These are phyloP conservation scores for Oxycera nigricornis DNA, from an alignment of 2,888 invertebrate genomes.

Conservation along the genomic window DNA sequence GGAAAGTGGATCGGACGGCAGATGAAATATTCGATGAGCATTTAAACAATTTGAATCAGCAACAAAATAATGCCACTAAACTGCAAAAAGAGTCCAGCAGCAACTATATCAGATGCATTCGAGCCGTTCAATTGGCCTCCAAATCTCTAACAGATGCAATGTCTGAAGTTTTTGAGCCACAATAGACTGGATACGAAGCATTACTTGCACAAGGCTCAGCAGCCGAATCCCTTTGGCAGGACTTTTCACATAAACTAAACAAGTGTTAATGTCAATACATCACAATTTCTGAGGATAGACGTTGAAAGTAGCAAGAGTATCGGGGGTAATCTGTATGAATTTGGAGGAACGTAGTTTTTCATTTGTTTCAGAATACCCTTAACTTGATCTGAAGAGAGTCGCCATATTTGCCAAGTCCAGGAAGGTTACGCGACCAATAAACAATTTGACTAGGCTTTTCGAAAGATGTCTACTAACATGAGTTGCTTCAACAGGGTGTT, in stretches of 20 bases:
- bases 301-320: too few relatives aligned
- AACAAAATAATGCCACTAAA: constrained; percentile 89
- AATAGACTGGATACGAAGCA: constrained; percentile 95
- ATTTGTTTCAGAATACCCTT: too few relatives aligned
- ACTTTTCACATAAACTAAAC: constrained; percentile 94
- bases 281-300: constrained; percentile 96
- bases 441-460: too few relatives aligned
- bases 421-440: too few relatives aligned
- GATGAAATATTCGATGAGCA: constrained; percentile 98
- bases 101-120: constrained; percentile 95
- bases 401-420: too few relatives aligned
- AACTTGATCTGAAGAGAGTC: too few relatives aligned
- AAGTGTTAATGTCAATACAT: constrained; percentile 92
- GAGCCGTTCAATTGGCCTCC: constrained; percentile 91
- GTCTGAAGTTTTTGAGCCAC: constrained; percentile 92
- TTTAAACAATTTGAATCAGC: constrained; percentile 91
- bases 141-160: constrained; percentile 93
- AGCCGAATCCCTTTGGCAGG: constrained; percentile 94
- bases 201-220: constrained; percentile 89
- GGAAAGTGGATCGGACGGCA: constrained; percentile 95
- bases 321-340: too few relatives aligned
- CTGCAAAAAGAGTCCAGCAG: constrained; percentile 97
- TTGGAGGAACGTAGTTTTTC: too few relatives aligned
- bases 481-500: too few relatives aligned
- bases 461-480: too few relatives aligned